A percentile compares a stretch with the other conserved stretches of the same genome.
Evolutionary conservation across 1,140 invertebrate genomes (phyloP).

Genomic region (Aricia agestis): DNA sequence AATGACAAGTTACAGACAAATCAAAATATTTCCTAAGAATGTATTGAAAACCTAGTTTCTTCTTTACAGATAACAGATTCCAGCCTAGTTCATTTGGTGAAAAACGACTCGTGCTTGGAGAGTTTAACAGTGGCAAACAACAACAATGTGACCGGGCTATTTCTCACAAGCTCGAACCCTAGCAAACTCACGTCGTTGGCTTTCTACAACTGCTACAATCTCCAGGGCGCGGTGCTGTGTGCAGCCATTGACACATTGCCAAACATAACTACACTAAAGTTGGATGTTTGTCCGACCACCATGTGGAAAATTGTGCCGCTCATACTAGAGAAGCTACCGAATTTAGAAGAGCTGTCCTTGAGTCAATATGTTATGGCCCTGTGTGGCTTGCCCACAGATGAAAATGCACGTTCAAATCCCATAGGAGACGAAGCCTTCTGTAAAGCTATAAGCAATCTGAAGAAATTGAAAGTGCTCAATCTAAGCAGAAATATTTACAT

Average conservation of each 20-base stretch:
- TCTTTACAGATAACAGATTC: constrained; percentile 58
- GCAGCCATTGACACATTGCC: constrained; percentile 52
- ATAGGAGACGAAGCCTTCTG: constrained; percentile 44
- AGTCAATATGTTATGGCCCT: constrained; percentile 44
- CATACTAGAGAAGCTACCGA: constrained; percentile 53
- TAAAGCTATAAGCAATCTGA: constrained; percentile 41
- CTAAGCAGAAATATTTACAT: constrained; percentile 59
- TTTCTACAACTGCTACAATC: constrained; percentile 64
- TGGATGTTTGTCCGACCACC: constrained; percentile 54
- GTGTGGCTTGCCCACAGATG: constrained; percentile 32
- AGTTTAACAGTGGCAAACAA: constrained; percentile 58
- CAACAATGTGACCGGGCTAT: constrained; percentile 59
- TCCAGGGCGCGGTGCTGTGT: constrained; percentile 54
- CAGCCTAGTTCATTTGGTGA: constrained; percentile 56
- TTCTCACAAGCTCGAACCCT: constrained; percentile 49
- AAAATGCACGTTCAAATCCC: constrained; percentile 4
- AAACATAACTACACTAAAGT: constrained; percentile 46
- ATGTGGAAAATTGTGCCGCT: constrained; percentile 56
- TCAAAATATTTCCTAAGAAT: no score
- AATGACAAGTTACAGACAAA: no score
- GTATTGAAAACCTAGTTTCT: neutral
- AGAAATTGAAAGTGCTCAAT: constrained; percentile 50
- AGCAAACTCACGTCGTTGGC: constrained; percentile 49
- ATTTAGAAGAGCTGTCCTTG: constrained; percentile 60
- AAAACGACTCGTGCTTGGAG: constrained; percentile 54